Evolutionary conservation across 2,888 invertebrate species (phyloP).

Genomic region (Argyresthia goedartella): DNA sequence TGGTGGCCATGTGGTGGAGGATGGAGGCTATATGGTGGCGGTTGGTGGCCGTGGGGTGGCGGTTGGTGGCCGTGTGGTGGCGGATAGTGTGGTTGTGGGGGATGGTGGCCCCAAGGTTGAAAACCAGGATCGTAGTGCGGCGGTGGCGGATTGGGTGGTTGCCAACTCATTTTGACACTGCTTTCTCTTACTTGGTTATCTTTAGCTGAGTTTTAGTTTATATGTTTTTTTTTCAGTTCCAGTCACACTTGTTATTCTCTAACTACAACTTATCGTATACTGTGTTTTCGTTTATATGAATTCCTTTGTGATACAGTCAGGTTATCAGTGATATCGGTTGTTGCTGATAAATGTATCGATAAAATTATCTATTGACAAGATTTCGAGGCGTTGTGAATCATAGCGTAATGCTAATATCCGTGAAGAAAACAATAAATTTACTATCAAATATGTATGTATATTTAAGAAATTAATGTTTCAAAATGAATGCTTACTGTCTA

Average conservation of each 20-base stretch:
- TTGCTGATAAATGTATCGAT: neutral
- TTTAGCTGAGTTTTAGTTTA: neutral
- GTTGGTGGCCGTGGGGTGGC: slow-evolving; percentile 24
- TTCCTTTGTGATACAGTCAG: neutral
- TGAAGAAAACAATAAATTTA: neutral
- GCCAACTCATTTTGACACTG: slow-evolving; percentile 34
- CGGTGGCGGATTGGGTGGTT: slow-evolving; percentile 26
- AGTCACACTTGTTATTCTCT: too few species aligned
- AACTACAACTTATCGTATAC: too few species aligned
- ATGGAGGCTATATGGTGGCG: too few species aligned
- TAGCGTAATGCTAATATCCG: neutral
- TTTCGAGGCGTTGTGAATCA: neutral
- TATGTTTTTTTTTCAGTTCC: neutral
- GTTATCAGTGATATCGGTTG: neutral
- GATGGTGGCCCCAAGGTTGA: neutral
- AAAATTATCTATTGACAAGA: neutral
- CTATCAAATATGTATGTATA: neutral
- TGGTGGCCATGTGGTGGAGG: too few species aligned
- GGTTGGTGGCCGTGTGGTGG: slow-evolving; percentile 14
- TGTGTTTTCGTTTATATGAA: slow-evolving; percentile 3
- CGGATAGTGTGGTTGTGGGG: neutral
- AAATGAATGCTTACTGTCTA: neutral
- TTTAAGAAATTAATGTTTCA: neutral
- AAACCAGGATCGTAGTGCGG: slow-evolving; percentile 22
- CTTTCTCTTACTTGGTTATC: neutral